Base-by-base conservation (phyloP, 2,113 vertebrate genomes). In the Cervus canadensis region DNA sequence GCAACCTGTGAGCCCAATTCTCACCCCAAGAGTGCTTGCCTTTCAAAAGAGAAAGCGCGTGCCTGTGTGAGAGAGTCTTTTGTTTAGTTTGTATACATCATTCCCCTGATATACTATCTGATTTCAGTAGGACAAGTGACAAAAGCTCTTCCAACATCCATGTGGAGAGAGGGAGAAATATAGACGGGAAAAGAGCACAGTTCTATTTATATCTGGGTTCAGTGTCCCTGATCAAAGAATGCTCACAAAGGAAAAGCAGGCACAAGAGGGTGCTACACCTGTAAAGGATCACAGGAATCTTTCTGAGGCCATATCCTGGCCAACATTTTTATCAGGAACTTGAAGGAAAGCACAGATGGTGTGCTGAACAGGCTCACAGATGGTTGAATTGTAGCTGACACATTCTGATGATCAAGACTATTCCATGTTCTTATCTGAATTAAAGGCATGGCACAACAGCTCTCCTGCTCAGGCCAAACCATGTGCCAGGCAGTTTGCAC, bases 321-420 rank as follows among this genome's bases (percentile, higher is more conserved):
- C 81, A 52, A 96, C n/a, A 87, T 59, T 86, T 94, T 92, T 83
- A 94, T 92, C 91, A 96, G 28, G 82, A 92, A 87, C 76, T 40
- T 95, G 23, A 95, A 76, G 33, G 30, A 60, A 89, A 95, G 79
- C 54, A 89, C 33, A 93, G 88, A 87, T 59, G 78, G 89, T 21
- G 9, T 62, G 36, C 71, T 64, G 60, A 91, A 16, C 56, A 57
- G 23, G 6, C 36, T 76, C 33, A 71, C 59, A 52, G 60, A 56
- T 23, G 30, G 33, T 6, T 79, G 33, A n/a, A 71, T 74, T 57
- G 60, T 78, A 57, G 82, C 82, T 54, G 78, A 17, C 60, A 23
- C 0, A 12, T 52, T 87, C 43, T 43, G 9, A 85, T 57, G 56
- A 89, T 54, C 43, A 23, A 74, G 45, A 23, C 50, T 30, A 21